Evolutionary conservation across 2,797 vertebrate species (phyloP).

Genomic region (Hozukius guyotensis): DNA sequence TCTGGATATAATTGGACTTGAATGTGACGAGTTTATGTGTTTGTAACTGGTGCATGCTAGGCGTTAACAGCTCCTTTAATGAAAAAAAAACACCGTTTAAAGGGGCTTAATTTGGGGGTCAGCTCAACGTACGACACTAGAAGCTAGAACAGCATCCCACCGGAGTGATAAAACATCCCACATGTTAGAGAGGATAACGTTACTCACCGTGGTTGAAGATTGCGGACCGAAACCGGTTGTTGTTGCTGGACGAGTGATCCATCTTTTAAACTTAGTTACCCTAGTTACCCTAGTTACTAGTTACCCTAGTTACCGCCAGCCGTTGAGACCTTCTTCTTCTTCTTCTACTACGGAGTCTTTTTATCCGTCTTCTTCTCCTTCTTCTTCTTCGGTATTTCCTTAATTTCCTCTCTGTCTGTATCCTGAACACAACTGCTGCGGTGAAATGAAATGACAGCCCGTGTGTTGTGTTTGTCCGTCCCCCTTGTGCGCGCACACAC

Average conservation of each 20-base stretch:
- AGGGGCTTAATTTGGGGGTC: not conserved
- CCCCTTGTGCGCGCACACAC: not conserved
- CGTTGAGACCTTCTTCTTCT: slow-evolving; percentile 13
- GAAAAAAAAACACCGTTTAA: not conserved
- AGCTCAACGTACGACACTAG: not conserved
- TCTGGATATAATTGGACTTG: not conserved
- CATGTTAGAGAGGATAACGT: not conserved
- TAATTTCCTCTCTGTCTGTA: not conserved
- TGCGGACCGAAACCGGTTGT: slow-evolving; percentile 78
- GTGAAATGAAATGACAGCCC: slow-evolving; percentile 19
- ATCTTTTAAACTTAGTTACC: slow-evolving; percentile 68
- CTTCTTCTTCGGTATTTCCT: slow-evolving; percentile 43
- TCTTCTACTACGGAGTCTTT: not conserved
- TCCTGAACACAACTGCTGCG: slow-evolving; percentile 5
- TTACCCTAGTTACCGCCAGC: too few relatives aligned
- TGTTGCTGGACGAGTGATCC: slow-evolving; percentile 80
- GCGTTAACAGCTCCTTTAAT: not conserved
- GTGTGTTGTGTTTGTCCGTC: slow-evolving; percentile 44
- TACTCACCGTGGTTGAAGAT: slow-evolving; percentile 85
- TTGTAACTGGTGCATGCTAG: not conserved
- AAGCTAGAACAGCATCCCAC: slow-evolving; percentile 5
- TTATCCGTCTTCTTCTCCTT: not conserved
- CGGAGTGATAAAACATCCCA: not conserved
- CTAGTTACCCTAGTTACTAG: not conserved
- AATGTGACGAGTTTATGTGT: not conserved